Percentiles rank a stretch among this genome's conserved stretches.
Conservation (phyloP, 2,797 vertebrate species). For the Melanotaenia parkinsoni region DNA sequence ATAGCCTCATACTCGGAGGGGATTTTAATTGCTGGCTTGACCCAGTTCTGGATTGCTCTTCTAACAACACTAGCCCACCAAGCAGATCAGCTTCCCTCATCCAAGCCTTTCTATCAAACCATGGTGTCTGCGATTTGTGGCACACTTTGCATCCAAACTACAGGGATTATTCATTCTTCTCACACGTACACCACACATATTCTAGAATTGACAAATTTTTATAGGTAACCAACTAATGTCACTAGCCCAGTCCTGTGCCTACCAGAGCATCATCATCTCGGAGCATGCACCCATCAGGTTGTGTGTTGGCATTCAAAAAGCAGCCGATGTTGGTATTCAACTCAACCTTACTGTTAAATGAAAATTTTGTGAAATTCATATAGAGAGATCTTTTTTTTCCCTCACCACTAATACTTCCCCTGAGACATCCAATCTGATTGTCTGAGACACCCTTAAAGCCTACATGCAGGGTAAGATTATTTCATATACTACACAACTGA, state of each 20-base stretch:
- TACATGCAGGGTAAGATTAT: slow-evolving; percentile 1
- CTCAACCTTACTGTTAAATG: background rate
- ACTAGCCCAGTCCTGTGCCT: background rate
- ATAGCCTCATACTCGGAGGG: background rate
- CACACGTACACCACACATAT: background rate
- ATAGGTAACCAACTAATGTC: background rate
- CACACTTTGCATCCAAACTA: background rate
- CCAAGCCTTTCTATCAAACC: background rate
- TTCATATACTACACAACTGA: background rate
- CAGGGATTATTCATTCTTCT: background rate
- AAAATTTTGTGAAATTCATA: background rate
- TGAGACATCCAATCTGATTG: background rate
- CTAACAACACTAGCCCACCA: background rate
- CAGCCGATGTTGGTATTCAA: background rate
- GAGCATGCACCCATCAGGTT: background rate
- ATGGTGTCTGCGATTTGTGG: background rate
- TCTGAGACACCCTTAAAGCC: background rate
- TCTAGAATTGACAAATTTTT: background rate
- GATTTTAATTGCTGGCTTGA: background rate
- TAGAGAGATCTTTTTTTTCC: background rate
- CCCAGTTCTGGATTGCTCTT: background rate
- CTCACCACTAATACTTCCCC: background rate
- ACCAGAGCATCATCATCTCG: background rate
- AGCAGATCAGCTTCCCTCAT: background rate
- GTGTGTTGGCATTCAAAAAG: no score